Evolutionary conservation across 2,888 invertebrate genomes (phyloP), one percentile per base, ranked within the genome.

Genomic region (Heteromyza rotundicornis): DNA sequence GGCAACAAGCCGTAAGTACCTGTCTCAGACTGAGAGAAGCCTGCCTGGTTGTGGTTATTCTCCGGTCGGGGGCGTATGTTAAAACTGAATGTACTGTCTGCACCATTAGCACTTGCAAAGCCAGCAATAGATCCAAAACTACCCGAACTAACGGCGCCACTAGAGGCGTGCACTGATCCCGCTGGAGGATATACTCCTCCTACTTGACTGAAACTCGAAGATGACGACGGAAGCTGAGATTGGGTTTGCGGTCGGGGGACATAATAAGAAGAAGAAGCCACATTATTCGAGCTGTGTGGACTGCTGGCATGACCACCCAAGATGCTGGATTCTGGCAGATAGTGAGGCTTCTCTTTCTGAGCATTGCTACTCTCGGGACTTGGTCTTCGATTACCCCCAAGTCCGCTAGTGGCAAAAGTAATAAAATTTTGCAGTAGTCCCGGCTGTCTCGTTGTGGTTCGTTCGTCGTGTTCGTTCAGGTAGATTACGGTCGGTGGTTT

Each of bases 401-500:
- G 69, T 2, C 73, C 62, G 16, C 70, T 79, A 2, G 73, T 70
- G 19, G 79, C 80, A 55, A 78, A 74, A 17, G 70, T 73, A 17
- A 80, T 27, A 22, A 81, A 69, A 60, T 77, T 78, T 24, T 82
- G 82, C 22, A 82, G 72, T 12, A 81, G 69, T 49, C 77, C 76
- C 1, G 82, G 80, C 1, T 67, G 54, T 22, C 72, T 67, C 2
- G 78, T 74, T 1, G 78, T 74, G 0, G 73, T 71, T 1, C 64
- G 71, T 32, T 79, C 75, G 27, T 80, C 79, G 35, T 70, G 74
- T 63, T 83, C 80, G 62, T 77, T 71, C 2, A 82, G 60, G 64
- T 81, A 83, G 24, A 82, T 82, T 2, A 83, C 73, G 0, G 81
- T 83, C 32, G 83, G 82, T 17, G 82, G 82, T 62, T 77, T 80